phyloP scores from a whole-genome alignment of 2,888 invertebrate species.

The Noctuana brunneofusca region DNA sequence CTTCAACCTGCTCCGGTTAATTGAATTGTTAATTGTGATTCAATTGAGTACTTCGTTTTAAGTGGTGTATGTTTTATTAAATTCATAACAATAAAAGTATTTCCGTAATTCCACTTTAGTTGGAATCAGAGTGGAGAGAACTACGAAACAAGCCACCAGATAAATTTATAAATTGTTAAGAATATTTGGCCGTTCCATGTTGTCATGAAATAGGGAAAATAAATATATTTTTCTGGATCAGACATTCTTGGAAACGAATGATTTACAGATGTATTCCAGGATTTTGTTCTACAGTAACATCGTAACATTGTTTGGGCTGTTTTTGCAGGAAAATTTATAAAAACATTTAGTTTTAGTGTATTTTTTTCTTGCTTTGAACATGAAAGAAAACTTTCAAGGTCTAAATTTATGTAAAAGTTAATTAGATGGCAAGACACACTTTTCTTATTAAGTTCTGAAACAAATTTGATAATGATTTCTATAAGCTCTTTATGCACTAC shows the following conservation, averaged over 20 bases:
- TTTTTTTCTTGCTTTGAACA: no score
- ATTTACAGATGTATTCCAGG: background rate
- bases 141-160: no score
- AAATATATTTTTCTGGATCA: background rate
- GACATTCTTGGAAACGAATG: constrained; percentile 4
- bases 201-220: background rate
- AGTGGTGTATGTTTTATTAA: background rate
- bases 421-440: no score
- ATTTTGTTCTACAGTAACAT: background rate
- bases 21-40: constrained; percentile 10
- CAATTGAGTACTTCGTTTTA: background rate
- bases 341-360: no score
- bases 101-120: no score
- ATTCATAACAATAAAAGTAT: no score
- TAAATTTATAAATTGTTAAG: background rate
- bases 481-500: no score
- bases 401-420: no score
- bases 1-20: constrained; percentile 5
- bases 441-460: no score
- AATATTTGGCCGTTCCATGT: background rate
- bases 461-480: no score
- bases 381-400: no score
- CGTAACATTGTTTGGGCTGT: background rate
- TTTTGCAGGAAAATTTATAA: background rate
- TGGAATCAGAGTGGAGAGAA: no score